A percentile compares a stretch with the other conserved stretches of the same genome.
Conservation (phyloP, 2,113 vertebrate genomes). For the Aramus guarauna region DNA sequence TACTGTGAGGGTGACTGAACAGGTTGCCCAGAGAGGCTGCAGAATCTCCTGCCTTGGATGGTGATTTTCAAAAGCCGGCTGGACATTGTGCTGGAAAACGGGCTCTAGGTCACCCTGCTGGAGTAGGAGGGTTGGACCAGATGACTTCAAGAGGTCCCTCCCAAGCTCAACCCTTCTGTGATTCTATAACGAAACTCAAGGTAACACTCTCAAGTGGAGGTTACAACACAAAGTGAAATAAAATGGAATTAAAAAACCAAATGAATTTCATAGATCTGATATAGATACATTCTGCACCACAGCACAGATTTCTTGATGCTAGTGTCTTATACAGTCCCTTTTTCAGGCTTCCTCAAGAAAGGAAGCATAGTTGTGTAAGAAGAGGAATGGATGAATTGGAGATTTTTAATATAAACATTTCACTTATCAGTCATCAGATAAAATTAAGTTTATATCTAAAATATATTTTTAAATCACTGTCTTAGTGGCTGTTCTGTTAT, state of each 20-base stretch:
- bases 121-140: too few relatives aligned
- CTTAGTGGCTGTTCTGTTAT: neutral
- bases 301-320: neutral
- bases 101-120: too few relatives aligned
- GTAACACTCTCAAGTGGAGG: neutral
- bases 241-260: neutral
- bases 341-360: neutral
- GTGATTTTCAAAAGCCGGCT: too few relatives aligned
- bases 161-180: too few relatives aligned
- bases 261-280: neutral
- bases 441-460: neutral
- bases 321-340: neutral
- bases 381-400: neutral
- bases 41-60: too few relatives aligned
- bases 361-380: neutral
- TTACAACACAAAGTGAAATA: neutral
- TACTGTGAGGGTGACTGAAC: too few relatives aligned
- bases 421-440: neutral
- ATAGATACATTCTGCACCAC: neutral
- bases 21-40: too few relatives aligned
- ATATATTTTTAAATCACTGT: neutral
- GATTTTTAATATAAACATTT: neutral
- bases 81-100: too few relatives aligned
- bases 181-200: neutral
- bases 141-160: too few relatives aligned